These are phyloP conservation scores for Fukomys damarensis DNA, from an alignment of 2,113 vertebrate genomes.

Conservation along the genomic window DNA sequence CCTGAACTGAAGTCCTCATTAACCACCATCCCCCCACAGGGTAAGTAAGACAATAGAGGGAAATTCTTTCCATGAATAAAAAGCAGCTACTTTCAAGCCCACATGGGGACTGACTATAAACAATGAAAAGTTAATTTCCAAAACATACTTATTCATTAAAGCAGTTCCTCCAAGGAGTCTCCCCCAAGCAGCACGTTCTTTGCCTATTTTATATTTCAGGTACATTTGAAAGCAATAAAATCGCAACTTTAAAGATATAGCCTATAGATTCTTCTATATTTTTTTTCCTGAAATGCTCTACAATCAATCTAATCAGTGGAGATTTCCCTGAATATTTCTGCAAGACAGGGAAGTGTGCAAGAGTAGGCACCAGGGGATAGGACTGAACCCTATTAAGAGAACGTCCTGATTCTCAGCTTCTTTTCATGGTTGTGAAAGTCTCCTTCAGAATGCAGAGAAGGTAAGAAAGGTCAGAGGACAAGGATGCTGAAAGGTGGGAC, in stretches of 20 bases:
- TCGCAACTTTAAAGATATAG: neutral
- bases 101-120: conserved; percentile 29
- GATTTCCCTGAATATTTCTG: conserved; percentile 18
- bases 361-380: neutral
- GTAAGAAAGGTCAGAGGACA: neutral
- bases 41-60: conserved; percentile 54
- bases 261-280: neutral
- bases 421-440: neutral
- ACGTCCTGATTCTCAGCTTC: neutral
- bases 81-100: conserved; percentile 22
- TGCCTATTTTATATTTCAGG: conserved; percentile 19
- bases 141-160: conserved; percentile 65
- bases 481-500: neutral
- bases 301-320: neutral
- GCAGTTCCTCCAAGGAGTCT: conserved; percentile 16
- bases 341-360: neutral
- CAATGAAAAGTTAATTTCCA: conserved; percentile 71
- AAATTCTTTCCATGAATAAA: conserved; percentile 71
- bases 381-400: neutral
- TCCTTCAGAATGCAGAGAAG: neutral
- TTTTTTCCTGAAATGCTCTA: conserved; percentile 24
- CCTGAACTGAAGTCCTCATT: neutral
- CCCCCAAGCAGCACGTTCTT: neutral
- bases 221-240: conserved; percentile 41
- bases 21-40: neutral